Conservation (phyloP, 2,888 invertebrate genomes). For the Caenorhabditis panamensis region DNA sequence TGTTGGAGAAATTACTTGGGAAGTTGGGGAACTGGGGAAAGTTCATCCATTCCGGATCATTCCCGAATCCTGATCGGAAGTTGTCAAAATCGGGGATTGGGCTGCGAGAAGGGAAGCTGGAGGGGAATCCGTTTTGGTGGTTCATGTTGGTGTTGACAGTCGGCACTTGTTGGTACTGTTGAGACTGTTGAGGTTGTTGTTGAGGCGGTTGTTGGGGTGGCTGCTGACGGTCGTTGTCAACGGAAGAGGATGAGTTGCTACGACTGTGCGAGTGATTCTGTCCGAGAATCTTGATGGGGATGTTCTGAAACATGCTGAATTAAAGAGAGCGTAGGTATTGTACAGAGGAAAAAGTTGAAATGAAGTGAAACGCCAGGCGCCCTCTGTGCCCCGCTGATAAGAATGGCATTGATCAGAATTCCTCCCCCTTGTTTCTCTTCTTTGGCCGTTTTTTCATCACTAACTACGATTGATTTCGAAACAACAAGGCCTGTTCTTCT, state of each 20-base stretch:
- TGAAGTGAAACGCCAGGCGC: neutral
- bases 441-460: constrained; percentile 28
- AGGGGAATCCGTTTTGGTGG: constrained; percentile 47
- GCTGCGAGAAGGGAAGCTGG: constrained; percentile 50
- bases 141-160: constrained; percentile 52
- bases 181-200: constrained; percentile 20
- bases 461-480: constrained; percentile 17
- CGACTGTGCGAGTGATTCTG: constrained; percentile 55
- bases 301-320: constrained; percentile 55
- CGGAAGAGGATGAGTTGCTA: constrained; percentile 60
- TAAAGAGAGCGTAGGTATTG: constrained; percentile 1
- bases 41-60: constrained; percentile 55
- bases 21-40: constrained; percentile 47
- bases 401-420: constrained; percentile 31
- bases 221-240: constrained; percentile 52
- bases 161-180: constrained; percentile 33
- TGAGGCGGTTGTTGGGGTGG: constrained; percentile 16
- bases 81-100: constrained; percentile 54
- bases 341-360: constrained; percentile 9
- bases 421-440: constrained; percentile 25
- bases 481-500: constrained; percentile 5
- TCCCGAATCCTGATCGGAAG: constrained; percentile 36
- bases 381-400: constrained; percentile 43
- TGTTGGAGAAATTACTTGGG: constrained; percentile 38
- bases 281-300: constrained; percentile 63